Percentiles rank a stretch among this genome's conserved stretches.
These are phyloP conservation scores for Diadegma fenestrale DNA, from an alignment of 2,888 invertebrate genomes.

Conservation along the genomic window DNA sequence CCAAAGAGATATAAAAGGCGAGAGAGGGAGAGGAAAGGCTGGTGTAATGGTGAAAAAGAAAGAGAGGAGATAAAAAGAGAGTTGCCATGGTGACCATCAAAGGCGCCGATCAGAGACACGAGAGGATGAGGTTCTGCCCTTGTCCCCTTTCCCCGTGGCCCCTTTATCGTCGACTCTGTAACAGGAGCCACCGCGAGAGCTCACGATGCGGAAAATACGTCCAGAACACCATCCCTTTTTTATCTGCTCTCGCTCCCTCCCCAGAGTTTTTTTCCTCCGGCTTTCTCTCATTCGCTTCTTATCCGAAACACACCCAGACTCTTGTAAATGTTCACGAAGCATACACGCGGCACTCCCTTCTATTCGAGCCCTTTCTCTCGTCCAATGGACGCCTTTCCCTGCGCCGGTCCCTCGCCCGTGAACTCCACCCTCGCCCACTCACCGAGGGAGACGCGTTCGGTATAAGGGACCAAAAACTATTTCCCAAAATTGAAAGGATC, in stretches of 20 bases:
- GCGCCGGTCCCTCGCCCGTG: neutral
- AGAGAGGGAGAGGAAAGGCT: slow-evolving; percentile 40
- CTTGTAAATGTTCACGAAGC: neutral
- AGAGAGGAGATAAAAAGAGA: slow-evolving; percentile 48
- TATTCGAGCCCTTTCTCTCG: slow-evolving; percentile 46
- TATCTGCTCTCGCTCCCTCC: neutral
- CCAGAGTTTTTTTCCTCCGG: neutral
- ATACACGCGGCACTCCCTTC: slow-evolving; percentile 7
- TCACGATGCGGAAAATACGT: slow-evolving; percentile 77
- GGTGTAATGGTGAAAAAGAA: slow-evolving; percentile 24
- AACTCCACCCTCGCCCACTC: slow-evolving; percentile 30
- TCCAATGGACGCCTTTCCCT: slow-evolving; percentile 17
- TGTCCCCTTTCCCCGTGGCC: neutral
- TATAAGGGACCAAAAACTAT: slow-evolving; percentile 66
- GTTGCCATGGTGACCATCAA: slow-evolving; percentile 81
- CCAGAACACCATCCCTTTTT: slow-evolving; percentile 40
- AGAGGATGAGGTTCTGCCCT: slow-evolving; percentile 70
- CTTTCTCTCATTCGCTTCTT: slow-evolving; percentile 11
- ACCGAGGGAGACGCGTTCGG: slow-evolving; percentile 6
- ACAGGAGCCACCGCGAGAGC: slow-evolving; percentile 70
- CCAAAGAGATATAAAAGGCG: neutral
- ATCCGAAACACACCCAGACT: neutral
- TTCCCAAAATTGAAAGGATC: slow-evolving; percentile 72
- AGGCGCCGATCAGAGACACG: slow-evolving; percentile 79
- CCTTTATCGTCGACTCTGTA: slow-evolving; percentile 79